phyloP scores from a whole-genome alignment of 2,113 vertebrate species.

The Calypte anna region DNA sequence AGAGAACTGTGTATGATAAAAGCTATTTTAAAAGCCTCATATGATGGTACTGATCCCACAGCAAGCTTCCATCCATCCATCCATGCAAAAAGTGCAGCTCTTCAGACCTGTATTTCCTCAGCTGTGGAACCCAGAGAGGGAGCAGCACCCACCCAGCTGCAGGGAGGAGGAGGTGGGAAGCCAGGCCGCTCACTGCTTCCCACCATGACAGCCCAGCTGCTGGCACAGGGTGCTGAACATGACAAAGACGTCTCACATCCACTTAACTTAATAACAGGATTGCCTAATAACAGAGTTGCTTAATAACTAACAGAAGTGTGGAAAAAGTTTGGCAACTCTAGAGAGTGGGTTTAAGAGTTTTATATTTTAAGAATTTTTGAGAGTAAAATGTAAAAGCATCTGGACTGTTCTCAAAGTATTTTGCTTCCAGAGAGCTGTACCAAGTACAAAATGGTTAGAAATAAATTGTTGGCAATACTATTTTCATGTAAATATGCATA shows the following conservation, averaged over 20 bases:
- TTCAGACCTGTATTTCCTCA: not conserved
- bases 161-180: not conserved
- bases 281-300: constrained; percentile 50
- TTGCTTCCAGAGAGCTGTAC: constrained; percentile 38
- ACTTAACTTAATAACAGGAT: not conserved
- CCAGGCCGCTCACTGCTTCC: not conserved
- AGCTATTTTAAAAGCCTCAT: not conserved
- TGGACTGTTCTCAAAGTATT: constrained; percentile 28
- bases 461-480: constrained; percentile 32
- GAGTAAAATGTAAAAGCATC: constrained; percentile 26
- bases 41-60: not conserved
- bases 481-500: constrained; percentile 45
- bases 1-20: not conserved
- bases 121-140: accelerated
- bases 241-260: not conserved
- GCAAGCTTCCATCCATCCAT: not conserved
- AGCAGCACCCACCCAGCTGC: accelerated
- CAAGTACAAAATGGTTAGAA: constrained; percentile 39
- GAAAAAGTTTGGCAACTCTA: constrained; percentile 15
- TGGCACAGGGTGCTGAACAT: not conserved
- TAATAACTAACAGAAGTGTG: constrained; percentile 40
- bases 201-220: not conserved
- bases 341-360: not conserved
- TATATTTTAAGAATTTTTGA: constrained; percentile 1
- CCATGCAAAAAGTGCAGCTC: not conserved